Evolutionary conservation across 2,888 invertebrate genomes (phyloP), one percentile per base, ranked within the genome.

Genomic region (Poecilus cupreus): DNA sequence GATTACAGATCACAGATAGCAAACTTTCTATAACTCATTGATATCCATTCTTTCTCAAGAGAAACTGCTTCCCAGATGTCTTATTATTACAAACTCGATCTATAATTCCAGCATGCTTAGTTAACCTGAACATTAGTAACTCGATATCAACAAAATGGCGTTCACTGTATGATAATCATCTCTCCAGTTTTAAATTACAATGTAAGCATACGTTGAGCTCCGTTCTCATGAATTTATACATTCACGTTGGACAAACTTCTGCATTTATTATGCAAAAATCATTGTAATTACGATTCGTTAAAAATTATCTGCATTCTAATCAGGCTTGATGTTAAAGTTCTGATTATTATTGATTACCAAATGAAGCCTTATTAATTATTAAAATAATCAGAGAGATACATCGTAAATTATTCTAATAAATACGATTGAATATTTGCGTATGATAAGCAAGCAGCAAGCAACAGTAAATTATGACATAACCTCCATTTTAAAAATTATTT

Each of bases 181-280:
- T 75, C 75, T 75, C 13, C 13, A 51, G 75, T 26, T 75, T 75
- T 51, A 75, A 75, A 75, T 75, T 75, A 75, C 54, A 75, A 75
- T 68, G 64, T 68, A 68, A 37, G 37, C 22, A 6, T 68, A 18
- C 32, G 22, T 68, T 10, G 13, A 32, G 64, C 32, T 18, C 64
- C 3, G 64, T 68, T 68, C 64, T 68, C 64, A 68, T 68, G 64
- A 13, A 68, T 51, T 51, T 51, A 51, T 37, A 68, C 60, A 22
- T 54, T 18, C 5, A 18, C 49, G 49, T 32, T 32, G 6, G 4
- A 32, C 32, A 32, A 32, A 32, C 32, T 32, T 32, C 32, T 32
- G 49, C 57, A 60, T 32, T 32, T 32, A 32, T 60, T 68, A 68
- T 68, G 64, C 64, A 68, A 37, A 68, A 68, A 37, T 32, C 16